Evolutionary conservation across 2,113 vertebrate species (phyloP).

Genomic region (Gavia stellata): DNA sequence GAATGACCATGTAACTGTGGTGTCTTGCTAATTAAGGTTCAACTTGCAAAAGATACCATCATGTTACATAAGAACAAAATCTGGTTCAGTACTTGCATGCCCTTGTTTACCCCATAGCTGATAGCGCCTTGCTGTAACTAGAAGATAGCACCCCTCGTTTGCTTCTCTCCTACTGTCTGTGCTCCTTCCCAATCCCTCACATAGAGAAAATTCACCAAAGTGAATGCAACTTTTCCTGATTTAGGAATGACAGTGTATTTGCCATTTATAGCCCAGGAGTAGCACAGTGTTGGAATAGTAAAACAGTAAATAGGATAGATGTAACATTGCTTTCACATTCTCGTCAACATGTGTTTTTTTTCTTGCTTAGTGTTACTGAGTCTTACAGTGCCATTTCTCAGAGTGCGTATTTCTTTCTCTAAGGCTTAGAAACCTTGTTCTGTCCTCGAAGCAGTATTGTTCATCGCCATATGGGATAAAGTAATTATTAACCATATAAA

Average conservation of each 20-base stretch:
- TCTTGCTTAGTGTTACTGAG: background rate
- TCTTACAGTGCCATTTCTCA: background rate
- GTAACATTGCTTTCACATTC: background rate
- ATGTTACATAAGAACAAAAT: background rate
- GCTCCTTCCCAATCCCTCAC: background rate
- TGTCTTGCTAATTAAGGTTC: background rate
- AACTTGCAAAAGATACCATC: background rate
- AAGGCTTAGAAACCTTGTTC: constrained; percentile 8
- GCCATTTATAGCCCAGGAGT: background rate
- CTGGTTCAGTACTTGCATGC: background rate
- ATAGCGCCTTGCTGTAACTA: background rate
- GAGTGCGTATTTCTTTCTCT: background rate
- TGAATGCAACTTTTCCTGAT: background rate
- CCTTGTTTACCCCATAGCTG: background rate
- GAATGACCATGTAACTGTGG: background rate
- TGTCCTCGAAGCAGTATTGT: background rate
- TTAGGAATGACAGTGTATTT: constrained; percentile 2
- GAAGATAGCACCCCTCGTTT: background rate
- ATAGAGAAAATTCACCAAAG: background rate
- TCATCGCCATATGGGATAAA: constrained; percentile 28
- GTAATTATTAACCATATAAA: constrained; percentile 59
- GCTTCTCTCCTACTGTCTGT: background rate
- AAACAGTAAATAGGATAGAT: background rate
- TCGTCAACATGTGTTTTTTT: background rate
- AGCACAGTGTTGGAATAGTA: background rate